Base-by-base conservation (phyloP, 2,113 vertebrate species). In the Pandion haliaetus region DNA sequence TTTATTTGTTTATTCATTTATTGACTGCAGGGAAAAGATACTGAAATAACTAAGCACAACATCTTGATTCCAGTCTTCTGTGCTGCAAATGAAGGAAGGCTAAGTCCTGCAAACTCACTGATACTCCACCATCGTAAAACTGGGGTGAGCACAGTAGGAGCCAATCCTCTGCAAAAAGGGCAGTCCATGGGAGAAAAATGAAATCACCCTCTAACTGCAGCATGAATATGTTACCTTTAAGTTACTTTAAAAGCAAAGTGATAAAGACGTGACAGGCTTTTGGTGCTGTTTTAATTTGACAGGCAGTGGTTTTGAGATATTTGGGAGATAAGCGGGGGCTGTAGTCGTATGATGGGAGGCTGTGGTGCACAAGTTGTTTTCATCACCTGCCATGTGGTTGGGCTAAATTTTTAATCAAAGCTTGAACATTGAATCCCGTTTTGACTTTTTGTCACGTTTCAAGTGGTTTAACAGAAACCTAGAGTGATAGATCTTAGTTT, bases 71-170 rank as follows among this genome's bases (percentile, higher is more conserved):
- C 24, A 67, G 21, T 38, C 2, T 88, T 49, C 72, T 62, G 32
- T 77, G 72, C 49, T 83, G 32, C 36, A 31, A 12, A 42, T 7
- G n/a, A 50, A 54, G n/a, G n/a, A 50, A 54, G n/a, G 32, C 28
- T 7, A 1, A 28, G 11, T 57, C 20, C 14, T 45, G 26, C 34
- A 65, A 86, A 72, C 15, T 76, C 47, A 9, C 12, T 50, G 55
- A 8, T 76, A 3, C 1, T 66, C 34, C 17, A 31, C 25, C 1
- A 0, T 23, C 6, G 0, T 66, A 31, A 42, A 72, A 31, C 8
- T 13, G 29, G n/a, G 12, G 12, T 20, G 66, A 52, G 65, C 38
- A 23, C 32, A 72, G 49, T 29, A 32, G 61, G 79, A 88, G 17
- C 45, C 45, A 45, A 13, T 69, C 9, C 12, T 52, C 29, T 52